Conservation (phyloP, 2,888 invertebrate genomes). For the Octonoba sinensis region DNA sequence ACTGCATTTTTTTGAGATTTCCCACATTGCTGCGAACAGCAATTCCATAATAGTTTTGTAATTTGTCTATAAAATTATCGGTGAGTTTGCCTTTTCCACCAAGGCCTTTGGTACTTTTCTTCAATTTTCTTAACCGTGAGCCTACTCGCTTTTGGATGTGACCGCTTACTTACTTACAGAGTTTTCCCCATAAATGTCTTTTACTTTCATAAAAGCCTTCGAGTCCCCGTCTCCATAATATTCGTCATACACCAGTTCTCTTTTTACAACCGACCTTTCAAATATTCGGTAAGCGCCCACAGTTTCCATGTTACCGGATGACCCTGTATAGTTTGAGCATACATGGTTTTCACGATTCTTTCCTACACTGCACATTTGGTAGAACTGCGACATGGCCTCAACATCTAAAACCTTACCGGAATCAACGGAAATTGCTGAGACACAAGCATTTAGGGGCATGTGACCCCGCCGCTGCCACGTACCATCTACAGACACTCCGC, state of each 20-base stretch:
- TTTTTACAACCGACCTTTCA: background rate
- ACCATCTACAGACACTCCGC: background rate
- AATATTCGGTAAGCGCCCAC: background rate
- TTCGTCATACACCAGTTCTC: too few species aligned
- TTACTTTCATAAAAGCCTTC: slow-evolving; percentile 7
- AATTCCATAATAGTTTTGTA: too few species aligned
- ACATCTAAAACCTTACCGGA: slow-evolving; percentile 19
- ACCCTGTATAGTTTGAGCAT: slow-evolving; percentile 16
- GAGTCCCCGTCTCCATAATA: slow-evolving; percentile 5
- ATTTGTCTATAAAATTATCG: too few species aligned
- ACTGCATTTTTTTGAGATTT: background rate
- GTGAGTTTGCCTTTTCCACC: too few species aligned
- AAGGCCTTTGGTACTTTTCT: too few species aligned
- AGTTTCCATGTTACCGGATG: slow-evolving; percentile 19
- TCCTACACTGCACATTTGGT: background rate
- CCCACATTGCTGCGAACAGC: background rate
- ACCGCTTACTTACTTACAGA: slow-evolving; percentile 1
- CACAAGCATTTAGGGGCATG: slow-evolving; percentile 12
- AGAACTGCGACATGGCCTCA: background rate
- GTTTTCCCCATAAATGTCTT: slow-evolving; percentile 7
- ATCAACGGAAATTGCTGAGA: slow-evolving; percentile 1
- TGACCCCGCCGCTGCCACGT: background rate
- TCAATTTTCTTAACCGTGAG: too few species aligned
- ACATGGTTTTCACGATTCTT: background rate
- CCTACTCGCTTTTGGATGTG: background rate